These are phyloP conservation scores for Elaphurus davidianus DNA, from an alignment of 2,113 vertebrate genomes.

Conservation along the genomic window DNA sequence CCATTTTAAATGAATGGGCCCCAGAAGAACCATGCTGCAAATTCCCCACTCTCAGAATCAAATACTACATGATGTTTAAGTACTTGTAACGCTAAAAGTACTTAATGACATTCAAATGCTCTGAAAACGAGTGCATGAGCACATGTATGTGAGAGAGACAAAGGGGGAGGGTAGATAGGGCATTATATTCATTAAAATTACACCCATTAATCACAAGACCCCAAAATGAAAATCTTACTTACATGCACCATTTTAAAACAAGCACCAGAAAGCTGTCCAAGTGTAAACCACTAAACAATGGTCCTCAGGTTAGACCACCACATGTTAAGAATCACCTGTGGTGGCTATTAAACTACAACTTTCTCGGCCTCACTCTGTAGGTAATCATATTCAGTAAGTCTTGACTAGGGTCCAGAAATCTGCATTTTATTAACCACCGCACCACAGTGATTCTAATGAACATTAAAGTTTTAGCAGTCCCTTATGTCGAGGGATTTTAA, in stretches of 20 bases:
- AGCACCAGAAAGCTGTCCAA: neutral
- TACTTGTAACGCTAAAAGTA: neutral
- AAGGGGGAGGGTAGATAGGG: neutral
- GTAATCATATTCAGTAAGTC: neutral
- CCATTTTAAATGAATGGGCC: neutral
- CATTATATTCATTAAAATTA: neutral
- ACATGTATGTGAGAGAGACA: neutral
- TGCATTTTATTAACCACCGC: neutral
- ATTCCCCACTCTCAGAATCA: neutral
- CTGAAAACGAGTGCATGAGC: neutral
- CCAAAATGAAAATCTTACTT: neutral
- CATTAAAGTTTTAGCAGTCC: neutral
- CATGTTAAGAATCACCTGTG: neutral
- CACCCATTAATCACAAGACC: neutral
- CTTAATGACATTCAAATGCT: constrained; percentile 2
- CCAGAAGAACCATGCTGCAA: neutral
- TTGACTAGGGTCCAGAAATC: neutral
- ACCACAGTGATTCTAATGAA: neutral
- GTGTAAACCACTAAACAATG: neutral
- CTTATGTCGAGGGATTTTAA: neutral
- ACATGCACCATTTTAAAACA: constrained; percentile 17
- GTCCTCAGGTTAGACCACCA: neutral
- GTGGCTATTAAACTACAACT: neutral
- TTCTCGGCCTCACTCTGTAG: neutral
- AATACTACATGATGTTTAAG: neutral